Base-by-base conservation (phyloP, 2,888 invertebrate genomes). In the Synanthedon formicaeformis region DNA sequence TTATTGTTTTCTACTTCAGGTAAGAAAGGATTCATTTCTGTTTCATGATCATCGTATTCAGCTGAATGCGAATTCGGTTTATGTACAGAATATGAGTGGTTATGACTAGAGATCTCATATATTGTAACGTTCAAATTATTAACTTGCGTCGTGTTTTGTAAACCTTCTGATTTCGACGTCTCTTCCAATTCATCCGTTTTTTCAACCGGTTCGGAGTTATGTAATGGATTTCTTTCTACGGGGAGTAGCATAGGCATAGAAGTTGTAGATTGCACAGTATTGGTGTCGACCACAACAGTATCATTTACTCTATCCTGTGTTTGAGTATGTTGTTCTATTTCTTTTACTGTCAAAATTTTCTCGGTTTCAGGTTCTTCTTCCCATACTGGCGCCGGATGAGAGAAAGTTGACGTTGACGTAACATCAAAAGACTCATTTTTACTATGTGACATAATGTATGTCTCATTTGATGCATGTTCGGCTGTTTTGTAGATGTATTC, bases 21-120 rank as follows among this genome's bases (percentile, higher is more conserved):
- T 61, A 92, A 74, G 65, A 92, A 92, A 4, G 92, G 92, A 56
- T 91, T 91, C 91, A 91, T 91, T 62, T 90, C 89, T 50, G 90
- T 88, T 64, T 78, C 80, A 56, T 84, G 84, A 53, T 85, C 84
- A 51, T 77, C 82, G 50, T 80, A 78, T 58, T 83, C 81, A 1
- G 75, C 59, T 4, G 77, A 72, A 52, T 78, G 78, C 4, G 71
- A 53, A 27, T 64, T 57, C 50, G 74, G 58, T 60, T 78, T 81
- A 50, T 66, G 56, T 48, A 64, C 56, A 51, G 63, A 52, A 41
- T 67, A 60, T 4, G 78, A 69, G 56, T 67, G 67, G 52, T 57
- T 70, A 53, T 72, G 75, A 65, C 66, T 76, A 62, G 84, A 68
- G 65, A 85, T 75, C 67, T 87, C 87, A 53, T 87, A 87, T 58